These are phyloP conservation scores for Megalurothrips usitatus DNA, from an alignment of 2,888 invertebrate genomes.

Conservation along the genomic window DNA sequence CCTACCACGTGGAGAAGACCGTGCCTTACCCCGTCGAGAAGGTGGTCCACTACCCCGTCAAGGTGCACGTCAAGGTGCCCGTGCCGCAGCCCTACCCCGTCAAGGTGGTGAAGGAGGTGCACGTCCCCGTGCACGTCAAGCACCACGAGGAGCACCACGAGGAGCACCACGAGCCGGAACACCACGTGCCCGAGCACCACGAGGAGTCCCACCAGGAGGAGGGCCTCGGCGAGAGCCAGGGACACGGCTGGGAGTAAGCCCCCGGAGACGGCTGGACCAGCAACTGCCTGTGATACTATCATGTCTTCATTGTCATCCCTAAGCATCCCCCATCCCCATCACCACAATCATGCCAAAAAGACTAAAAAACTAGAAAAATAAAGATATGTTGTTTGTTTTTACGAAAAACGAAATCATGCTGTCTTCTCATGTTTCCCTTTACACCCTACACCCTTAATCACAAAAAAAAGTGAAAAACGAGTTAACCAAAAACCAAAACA, in stretches of 20 bases:
- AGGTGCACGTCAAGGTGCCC: constrained; percentile 39
- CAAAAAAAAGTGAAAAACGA: no score
- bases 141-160: constrained; percentile 42
- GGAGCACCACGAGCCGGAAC: constrained; percentile 11
- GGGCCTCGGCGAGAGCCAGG: not conserved
- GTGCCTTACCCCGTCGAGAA: constrained; percentile 56
- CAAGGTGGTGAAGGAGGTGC: constrained; percentile 43
- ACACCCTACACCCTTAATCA: no score
- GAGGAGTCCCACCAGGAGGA: constrained; percentile 19
- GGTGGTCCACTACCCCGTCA: constrained; percentile 56
- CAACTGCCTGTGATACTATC: constrained; percentile 5
- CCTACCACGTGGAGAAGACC: constrained; percentile 55
- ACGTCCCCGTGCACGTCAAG: constrained; percentile 38
- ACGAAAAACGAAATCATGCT: not conserved
- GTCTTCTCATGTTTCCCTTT: not conserved
- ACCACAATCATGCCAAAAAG: constrained; percentile 26
- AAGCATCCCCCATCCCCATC: not conserved
- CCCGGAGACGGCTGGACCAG: not conserved
- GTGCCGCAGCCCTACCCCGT: constrained; percentile 47
- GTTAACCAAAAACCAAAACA: no score
- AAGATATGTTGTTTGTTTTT: constrained; percentile 24
- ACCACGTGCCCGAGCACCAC: constrained; percentile 16
- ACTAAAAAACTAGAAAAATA: constrained; percentile 19
- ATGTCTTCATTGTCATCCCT: not conserved
- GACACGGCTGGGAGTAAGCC: not conserved